Evolutionary conservation across 2,888 invertebrate genomes (phyloP).

Genomic region (Thymelicus lineola): DNA sequence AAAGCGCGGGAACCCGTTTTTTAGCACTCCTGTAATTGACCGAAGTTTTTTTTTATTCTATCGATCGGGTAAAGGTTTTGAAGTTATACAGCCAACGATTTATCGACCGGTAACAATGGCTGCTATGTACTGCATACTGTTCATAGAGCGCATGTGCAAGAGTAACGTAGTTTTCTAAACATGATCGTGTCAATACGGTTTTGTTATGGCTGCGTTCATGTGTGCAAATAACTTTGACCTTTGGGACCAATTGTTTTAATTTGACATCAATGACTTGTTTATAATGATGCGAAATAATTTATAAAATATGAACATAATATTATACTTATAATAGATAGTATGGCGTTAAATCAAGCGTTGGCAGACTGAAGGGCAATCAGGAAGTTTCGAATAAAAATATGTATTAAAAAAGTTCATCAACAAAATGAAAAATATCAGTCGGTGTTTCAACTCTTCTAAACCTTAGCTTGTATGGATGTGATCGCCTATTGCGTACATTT

Average conservation of each 20-base stretch:
- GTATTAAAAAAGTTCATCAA: too few relatives aligned
- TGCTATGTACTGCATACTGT: slow-evolving; percentile 12
- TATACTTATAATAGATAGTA: neutral
- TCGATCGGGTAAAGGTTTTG: slow-evolving; percentile 12
- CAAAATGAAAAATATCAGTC: too few relatives aligned
- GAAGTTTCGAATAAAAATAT: too few relatives aligned
- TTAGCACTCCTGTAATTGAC: neutral
- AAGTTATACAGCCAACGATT: slow-evolving; percentile 22
- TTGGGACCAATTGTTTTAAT: slow-evolving; percentile 11
- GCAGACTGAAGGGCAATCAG: too few relatives aligned
- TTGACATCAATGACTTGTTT: slow-evolving; percentile 1
- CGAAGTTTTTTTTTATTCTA: slow-evolving; percentile 7
- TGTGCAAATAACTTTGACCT: slow-evolving; percentile 28
- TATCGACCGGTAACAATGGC: slow-evolving; percentile 25
- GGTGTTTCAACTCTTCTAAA: too few relatives aligned
- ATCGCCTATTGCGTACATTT: slow-evolving; percentile 6
- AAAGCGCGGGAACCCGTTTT: neutral
- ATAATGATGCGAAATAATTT: neutral
- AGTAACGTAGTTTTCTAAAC: slow-evolving; percentile 31
- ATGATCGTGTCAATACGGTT: slow-evolving; percentile 21
- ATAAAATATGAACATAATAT: slow-evolving; percentile 8
- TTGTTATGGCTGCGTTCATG: slow-evolving; percentile 30
- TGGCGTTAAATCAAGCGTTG: too few relatives aligned
- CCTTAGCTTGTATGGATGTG: neutral
- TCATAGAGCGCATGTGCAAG: slow-evolving; percentile 1